Percentiles rank a stretch among this genome's conserved stretches.
These are phyloP conservation scores for Aporophyla lueneburgensis DNA, from an alignment of 2,888 invertebrate genomes.

Conservation along the genomic window DNA sequence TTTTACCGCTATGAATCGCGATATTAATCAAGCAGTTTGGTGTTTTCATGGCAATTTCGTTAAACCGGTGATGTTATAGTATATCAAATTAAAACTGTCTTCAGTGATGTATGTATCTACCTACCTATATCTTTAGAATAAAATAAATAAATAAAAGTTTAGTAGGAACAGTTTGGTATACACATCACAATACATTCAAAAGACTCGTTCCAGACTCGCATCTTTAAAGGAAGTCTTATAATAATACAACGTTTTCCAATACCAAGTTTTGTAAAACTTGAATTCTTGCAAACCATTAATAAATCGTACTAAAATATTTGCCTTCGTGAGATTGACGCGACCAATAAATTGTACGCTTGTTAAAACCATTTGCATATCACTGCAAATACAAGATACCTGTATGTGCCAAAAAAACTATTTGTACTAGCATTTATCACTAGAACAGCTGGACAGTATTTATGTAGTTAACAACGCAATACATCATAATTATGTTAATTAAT, in stretches of 20 bases:
- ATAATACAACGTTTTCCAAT: too few species aligned
- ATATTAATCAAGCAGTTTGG: not conserved
- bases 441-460: conserved; percentile 11
- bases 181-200: too few species aligned
- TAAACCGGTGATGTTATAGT: not conserved
- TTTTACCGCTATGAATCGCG: conserved; percentile 1
- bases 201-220: too few species aligned
- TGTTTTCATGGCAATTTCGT: not conserved
- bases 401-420: conserved; percentile 26
- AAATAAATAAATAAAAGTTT: too few species aligned
- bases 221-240: too few species aligned
- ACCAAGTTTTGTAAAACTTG: not conserved
- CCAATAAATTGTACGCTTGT: conserved; percentile 22
- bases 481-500: conserved; percentile 39
- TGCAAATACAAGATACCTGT: conserved; percentile 11
- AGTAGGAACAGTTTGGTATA: too few species aligned
- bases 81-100: not conserved
- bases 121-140: not conserved
- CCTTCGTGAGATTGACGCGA: not conserved
- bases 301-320: conserved; percentile 20
- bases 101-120: too few species aligned
- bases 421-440: conserved; percentile 17
- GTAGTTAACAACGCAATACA: conserved; percentile 10
- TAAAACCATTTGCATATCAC: conserved; percentile 31
- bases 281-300: conserved; percentile 7